These are phyloP conservation scores for Indri indri DNA, from an alignment of 2,113 vertebrate species.

Conservation along the genomic window DNA sequence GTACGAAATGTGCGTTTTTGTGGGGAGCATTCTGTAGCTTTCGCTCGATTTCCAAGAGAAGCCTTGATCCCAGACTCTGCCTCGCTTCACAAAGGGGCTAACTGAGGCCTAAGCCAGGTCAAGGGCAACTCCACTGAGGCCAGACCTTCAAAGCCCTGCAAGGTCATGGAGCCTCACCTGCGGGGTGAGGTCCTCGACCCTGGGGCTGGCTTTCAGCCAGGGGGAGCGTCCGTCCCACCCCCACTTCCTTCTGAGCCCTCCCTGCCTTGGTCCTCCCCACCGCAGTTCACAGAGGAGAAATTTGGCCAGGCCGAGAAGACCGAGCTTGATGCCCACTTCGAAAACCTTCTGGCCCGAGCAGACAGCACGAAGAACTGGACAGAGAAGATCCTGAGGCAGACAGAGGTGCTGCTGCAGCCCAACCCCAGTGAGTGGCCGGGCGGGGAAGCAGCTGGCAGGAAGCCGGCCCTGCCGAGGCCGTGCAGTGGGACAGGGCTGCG, in stretches of 20 bases:
- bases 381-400: constrained; percentile 94
- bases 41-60: background rate
- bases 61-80: background rate
- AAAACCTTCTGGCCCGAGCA: constrained; percentile 92
- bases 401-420: constrained; percentile 94
- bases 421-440: constrained; percentile 91
- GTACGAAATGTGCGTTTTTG: background rate
- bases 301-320: constrained; percentile 96
- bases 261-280: too few relatives aligned
- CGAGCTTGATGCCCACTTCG: constrained; percentile 93
- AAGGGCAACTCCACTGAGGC: too few relatives aligned
- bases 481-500: background rate
- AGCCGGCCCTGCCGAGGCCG: background rate
- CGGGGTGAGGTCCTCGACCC: background rate
- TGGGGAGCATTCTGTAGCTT: background rate
- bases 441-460: background rate
- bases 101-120: background rate
- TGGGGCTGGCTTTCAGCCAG: background rate
- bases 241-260: background rate
- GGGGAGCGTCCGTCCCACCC: background rate
- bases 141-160: too few relatives aligned
- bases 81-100: background rate
- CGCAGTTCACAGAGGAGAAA: constrained; percentile 96
- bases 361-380: constrained; percentile 97
- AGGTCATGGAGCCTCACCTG: background rate